A percentile compares a stretch with the other conserved stretches of the same genome.
Conservation (phyloP, 2,888 invertebrate genomes). For the Leptinotarsa haldemani region DNA sequence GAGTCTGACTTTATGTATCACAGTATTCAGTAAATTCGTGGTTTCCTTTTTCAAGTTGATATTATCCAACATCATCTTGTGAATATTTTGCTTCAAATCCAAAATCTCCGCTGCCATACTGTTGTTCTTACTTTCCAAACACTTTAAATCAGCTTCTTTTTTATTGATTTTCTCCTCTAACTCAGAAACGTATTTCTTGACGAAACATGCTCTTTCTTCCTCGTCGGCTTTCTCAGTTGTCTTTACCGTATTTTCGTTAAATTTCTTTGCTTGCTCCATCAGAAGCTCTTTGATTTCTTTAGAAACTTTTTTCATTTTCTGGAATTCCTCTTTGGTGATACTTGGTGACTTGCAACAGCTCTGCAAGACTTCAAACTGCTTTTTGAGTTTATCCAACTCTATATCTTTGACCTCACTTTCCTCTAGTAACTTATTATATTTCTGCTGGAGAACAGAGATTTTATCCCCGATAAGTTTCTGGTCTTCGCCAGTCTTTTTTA, state of each 20-base stretch:
- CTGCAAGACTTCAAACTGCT: slow-evolving; percentile 27
- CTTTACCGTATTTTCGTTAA: slow-evolving; percentile 27
- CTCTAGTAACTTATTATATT: slow-evolving; percentile 30
- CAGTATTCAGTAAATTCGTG: slow-evolving; percentile 42
- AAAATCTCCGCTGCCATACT: slow-evolving; percentile 38
- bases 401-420: slow-evolving; percentile 29
- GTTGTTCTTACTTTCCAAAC: slow-evolving; percentile 35
- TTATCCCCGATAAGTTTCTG: slow-evolving; percentile 19
- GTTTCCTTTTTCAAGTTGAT: slow-evolving; percentile 43
- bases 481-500: slow-evolving; percentile 20
- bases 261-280: slow-evolving; percentile 30
- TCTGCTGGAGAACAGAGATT: slow-evolving; percentile 13
- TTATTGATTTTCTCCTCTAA: slow-evolving; percentile 29
- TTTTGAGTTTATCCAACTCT: slow-evolving; percentile 27
- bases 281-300: slow-evolving; percentile 43
- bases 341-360: slow-evolving; percentile 25
- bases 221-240: slow-evolving; percentile 3
- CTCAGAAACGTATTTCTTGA: slow-evolving; percentile 8
- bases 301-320: slow-evolving; percentile 43
- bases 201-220: neutral
- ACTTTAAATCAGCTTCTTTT: slow-evolving; percentile 24
- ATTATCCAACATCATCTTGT: slow-evolving; percentile 46
- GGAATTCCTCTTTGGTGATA: slow-evolving; percentile 41
- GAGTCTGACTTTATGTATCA: slow-evolving; percentile 41
- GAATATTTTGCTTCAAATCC: slow-evolving; percentile 41